A percentile compares a stretch with the other conserved stretches of the same genome.
phyloP scores from a whole-genome alignment of 2,797 vertebrate genomes.

The Taenioides sp. region DNA sequence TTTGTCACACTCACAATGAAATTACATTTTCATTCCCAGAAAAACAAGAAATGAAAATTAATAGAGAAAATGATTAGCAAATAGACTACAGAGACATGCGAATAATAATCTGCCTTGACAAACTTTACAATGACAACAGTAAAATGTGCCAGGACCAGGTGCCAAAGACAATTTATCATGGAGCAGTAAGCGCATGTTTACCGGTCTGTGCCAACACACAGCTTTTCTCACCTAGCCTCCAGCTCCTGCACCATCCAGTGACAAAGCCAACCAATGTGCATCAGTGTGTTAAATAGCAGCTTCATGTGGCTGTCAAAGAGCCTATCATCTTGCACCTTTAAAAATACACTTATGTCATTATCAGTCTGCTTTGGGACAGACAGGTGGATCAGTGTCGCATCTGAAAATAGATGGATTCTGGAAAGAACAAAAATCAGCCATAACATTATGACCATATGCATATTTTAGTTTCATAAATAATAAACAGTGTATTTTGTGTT shows the following conservation, averaged over 20 bases:
- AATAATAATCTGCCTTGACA: conserved; percentile 35
- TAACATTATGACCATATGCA: not conserved
- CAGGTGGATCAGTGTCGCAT: not conserved
- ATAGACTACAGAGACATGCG: conserved; percentile 1
- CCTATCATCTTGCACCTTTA: conserved; percentile 8
- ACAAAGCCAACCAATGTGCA: conserved; percentile 22
- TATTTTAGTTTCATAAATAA: not conserved
- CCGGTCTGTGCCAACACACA: conserved; percentile 15
- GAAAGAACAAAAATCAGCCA: not conserved
- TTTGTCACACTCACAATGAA: not conserved
- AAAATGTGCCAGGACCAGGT: conserved; percentile 30
- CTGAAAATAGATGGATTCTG: not conserved
- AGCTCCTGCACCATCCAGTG: conserved; percentile 16
- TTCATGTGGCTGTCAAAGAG: conserved; percentile 10
- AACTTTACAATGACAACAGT: conserved; percentile 27
- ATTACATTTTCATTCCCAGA: not conserved
- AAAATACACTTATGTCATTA: conserved; percentile 2
- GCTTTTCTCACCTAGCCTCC: conserved; percentile 29
- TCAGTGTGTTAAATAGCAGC: conserved; percentile 24
- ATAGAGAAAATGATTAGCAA: not conserved
- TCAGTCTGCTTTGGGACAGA: not conserved
- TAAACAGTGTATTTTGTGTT: not conserved
- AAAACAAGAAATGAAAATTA: not conserved
- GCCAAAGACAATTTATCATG: conserved; percentile 22
- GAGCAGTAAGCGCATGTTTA: conserved; percentile 13